Percentiles rank a stretch among this genome's conserved stretches.
Evolutionary conservation across 2,797 vertebrate genomes (phyloP).

Genomic region (Dryobates pubescens): DNA sequence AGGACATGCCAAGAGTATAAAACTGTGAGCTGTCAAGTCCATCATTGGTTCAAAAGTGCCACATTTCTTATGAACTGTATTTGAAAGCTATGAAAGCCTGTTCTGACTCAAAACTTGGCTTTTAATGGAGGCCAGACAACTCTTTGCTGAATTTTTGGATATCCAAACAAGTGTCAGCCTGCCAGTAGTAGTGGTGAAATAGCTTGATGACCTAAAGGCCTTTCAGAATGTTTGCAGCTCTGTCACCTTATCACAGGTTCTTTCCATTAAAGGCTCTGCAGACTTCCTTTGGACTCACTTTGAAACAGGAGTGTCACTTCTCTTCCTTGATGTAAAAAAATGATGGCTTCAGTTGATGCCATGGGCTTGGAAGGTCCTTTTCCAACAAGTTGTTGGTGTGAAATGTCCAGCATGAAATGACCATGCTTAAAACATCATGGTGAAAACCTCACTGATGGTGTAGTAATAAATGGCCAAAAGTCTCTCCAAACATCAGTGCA

Average conservation of each 20-base stretch:
- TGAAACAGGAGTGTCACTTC: not conserved
- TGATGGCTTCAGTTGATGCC: not conserved
- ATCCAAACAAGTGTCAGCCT: not conserved
- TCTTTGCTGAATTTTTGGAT: not conserved
- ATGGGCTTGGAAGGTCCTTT: not conserved
- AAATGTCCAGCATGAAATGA: not conserved
- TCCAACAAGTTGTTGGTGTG: not conserved
- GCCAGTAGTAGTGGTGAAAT: not conserved
- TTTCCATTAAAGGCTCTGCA: not conserved
- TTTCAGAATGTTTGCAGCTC: not conserved
- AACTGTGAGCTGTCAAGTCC: not conserved
- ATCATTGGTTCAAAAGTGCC: not conserved
- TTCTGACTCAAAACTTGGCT: conserved; percentile 5
- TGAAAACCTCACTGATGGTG: not conserved
- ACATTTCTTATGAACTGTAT: not conserved
- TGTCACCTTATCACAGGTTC: not conserved
- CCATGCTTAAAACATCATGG: not conserved
- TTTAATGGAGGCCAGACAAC: not conserved
- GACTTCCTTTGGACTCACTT: not conserved
- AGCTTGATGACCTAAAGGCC: not conserved
- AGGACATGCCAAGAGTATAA: not conserved
- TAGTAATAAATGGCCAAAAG: not conserved
- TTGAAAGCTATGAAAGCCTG: not conserved
- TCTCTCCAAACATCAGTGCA: not conserved
- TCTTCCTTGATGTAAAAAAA: not conserved